These are phyloP conservation scores for Lasioglossum morio DNA, from an alignment of 2,888 invertebrate genomes.

Conservation along the genomic window DNA sequence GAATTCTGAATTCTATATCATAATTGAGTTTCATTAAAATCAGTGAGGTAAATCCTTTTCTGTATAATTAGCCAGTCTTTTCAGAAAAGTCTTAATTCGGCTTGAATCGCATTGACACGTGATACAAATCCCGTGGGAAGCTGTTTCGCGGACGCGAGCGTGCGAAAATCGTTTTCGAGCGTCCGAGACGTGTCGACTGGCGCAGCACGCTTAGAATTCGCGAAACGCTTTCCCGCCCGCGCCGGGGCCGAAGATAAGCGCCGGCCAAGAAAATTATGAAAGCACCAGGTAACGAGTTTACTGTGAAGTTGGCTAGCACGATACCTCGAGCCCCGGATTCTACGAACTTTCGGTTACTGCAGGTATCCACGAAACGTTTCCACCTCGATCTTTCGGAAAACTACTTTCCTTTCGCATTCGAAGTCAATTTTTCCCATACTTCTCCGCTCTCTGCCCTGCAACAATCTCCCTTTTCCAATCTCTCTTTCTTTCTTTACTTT, in stretches of 20 bases:
- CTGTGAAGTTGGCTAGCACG: constrained; percentile 14
- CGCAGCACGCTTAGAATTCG: background rate
- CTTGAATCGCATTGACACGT: background rate
- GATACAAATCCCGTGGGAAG: background rate
- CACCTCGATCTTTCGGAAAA: background rate
- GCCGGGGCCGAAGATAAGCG: constrained; percentile 17
- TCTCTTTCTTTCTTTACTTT: background rate
- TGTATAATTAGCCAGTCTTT: no score
- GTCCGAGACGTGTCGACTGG: background rate
- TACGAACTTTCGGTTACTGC: background rate
- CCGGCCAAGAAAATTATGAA: constrained; percentile 35
- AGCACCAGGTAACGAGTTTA: constrained; percentile 15
- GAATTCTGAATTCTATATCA: no score
- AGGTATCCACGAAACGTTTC: background rate
- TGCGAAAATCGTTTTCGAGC: background rate
- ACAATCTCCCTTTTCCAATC: background rate
- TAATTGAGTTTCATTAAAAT: no score
- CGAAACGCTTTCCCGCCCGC: background rate
- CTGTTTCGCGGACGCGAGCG: background rate
- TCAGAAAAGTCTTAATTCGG: no score
- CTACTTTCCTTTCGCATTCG: constrained; percentile 7
- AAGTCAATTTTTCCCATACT: background rate
- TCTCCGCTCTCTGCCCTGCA: background rate
- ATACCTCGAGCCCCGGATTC: background rate
- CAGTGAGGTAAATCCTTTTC: no score